Evolutionary conservation across 2,797 vertebrate genomes (phyloP).

Genomic region (Cossypha caffra): DNA sequence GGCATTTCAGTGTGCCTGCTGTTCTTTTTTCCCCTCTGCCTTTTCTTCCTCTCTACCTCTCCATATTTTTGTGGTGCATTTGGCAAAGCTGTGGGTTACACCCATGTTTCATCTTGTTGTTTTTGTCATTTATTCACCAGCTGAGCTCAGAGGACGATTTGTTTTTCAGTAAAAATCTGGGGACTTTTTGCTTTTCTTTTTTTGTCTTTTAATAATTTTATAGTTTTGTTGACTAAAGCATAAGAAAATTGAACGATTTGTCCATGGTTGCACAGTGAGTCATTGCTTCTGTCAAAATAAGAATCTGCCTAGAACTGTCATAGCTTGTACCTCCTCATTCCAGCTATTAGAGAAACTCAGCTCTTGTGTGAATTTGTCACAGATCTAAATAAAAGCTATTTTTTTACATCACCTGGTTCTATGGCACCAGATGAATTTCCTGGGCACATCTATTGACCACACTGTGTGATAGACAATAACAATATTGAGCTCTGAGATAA

Average conservation of each 20-base stretch:
- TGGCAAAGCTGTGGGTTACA: slow-evolving; percentile 61
- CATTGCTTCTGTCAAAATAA: slow-evolving; percentile 39
- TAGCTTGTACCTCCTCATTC: neutral
- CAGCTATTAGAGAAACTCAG: neutral
- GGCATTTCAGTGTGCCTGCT: slow-evolving; percentile 21
- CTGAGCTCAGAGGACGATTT: slow-evolving; percentile 59
- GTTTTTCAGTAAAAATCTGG: slow-evolving; percentile 55
- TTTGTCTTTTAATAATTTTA: slow-evolving; percentile 62
- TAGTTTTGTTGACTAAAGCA: slow-evolving; percentile 33
- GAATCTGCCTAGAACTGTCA: neutral
- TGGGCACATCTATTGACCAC: neutral
- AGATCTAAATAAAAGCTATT: neutral
- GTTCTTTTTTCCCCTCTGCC: neutral
- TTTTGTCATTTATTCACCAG: slow-evolving; percentile 66
- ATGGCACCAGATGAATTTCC: neutral
- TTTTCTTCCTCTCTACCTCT: slow-evolving; percentile 40
- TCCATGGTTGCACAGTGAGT: slow-evolving; percentile 6
- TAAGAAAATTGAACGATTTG: neutral
- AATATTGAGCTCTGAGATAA: neutral
- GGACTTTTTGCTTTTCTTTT: neutral
- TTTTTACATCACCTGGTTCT: slow-evolving; percentile 9
- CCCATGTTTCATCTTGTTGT: slow-evolving; percentile 60
- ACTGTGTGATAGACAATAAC: neutral
- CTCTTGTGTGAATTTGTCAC: neutral
- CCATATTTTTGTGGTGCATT: slow-evolving; percentile 52